Evolutionary conservation across 2,888 invertebrate species (phyloP), one percentile per base, ranked within the genome.

Genomic region (Cephus sareptanus): DNA sequence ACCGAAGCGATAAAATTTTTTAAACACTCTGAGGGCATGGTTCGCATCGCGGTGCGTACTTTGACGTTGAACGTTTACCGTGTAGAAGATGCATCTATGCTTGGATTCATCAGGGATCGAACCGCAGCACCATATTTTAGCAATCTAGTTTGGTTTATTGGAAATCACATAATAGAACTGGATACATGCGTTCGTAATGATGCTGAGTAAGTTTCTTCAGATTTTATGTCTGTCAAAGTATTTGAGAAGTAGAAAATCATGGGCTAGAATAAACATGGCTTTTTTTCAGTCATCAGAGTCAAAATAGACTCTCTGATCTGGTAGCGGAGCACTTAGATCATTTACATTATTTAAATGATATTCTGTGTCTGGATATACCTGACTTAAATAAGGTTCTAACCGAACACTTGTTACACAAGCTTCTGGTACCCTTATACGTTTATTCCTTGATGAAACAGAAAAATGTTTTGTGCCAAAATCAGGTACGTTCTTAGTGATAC

Each of bases 1-100:
- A 99, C 99, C 3, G 99, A 99, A 93, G 99, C 99, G 68, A 98
- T 99, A 81, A 99, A 99, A 92, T 99, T 99, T 93, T 99, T 99
- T 93, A 99, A 99, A 92, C 99, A 99, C 92, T 96, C 97, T 0
- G 99, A 99, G 92, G 97, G 98, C 69, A 99, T 99, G 99, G 99
- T 99, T 68, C 94, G 99, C 75, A 99, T 99, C 85, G 99, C 99
- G 3, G 99, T 99, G 23, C 94, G 99, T 80, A 99, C 99, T 15
- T 94, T 99, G 82, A 98, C 99, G 1, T 93, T 99, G 71, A 99
- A 99, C 92, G 99, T 99, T 1, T 99, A 98, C 89, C 93, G 95
- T 92, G 98, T 99, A 68, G 97, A 98, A 88, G 98, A 98, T 92
- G 95, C 95, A 74, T 98, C 97, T 80, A 99, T 99, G 99, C 93